Evolutionary conservation across 2,797 vertebrate species (phyloP).

Genomic region (Arremon aurantiirostris): DNA sequence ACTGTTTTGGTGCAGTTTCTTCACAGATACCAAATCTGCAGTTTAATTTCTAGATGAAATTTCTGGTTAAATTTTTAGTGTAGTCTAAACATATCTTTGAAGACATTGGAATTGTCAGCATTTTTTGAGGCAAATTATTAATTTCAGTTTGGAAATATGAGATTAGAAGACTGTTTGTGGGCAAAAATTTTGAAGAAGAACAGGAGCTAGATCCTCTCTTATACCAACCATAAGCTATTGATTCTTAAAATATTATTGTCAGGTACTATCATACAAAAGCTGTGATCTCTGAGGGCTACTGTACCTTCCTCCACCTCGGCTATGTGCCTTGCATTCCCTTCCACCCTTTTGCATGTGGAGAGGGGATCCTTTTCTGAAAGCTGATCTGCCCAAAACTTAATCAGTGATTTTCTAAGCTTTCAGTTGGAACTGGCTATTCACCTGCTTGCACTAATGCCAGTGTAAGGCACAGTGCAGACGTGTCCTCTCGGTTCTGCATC

Average conservation of each 20-base stretch:
- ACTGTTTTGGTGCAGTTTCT: neutral
- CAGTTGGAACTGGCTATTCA: neutral
- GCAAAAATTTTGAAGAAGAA: neutral
- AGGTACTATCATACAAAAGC: neutral
- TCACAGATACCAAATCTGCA: neutral
- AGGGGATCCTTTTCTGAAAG: neutral
- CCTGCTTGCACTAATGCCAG: neutral
- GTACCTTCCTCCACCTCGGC: neutral
- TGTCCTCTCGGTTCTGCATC: accelerated
- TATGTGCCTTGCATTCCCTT: neutral
- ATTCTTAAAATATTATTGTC: neutral
- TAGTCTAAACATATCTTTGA: neutral
- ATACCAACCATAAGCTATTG: neutral
- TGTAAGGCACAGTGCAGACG: neutral
- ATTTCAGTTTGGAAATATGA: neutral
- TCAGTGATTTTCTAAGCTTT: neutral
- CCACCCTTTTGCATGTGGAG: neutral
- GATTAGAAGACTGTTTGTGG: neutral
- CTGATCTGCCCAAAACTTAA: neutral
- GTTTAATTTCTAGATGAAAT: neutral
- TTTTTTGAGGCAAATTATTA: neutral
- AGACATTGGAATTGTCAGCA: neutral
- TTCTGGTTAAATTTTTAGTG: neutral
- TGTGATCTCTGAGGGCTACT: neutral
- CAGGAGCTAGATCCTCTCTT: neutral